phyloP scores from a whole-genome alignment of 1,140 invertebrate species.

The Leptopilina clavipes region DNA sequence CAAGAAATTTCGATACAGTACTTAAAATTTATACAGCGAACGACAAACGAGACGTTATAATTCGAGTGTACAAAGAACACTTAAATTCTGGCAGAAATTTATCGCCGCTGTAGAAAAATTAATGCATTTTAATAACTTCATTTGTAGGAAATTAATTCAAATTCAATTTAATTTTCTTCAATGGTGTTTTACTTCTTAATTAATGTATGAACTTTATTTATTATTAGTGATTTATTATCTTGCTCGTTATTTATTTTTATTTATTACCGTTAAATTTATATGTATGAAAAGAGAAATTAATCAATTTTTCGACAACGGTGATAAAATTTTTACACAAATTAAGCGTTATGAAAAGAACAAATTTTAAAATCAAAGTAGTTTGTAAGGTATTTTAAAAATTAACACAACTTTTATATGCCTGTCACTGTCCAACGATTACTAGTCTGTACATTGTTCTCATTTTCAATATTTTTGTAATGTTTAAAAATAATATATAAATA shows the following conservation, averaged over 20 bases:
- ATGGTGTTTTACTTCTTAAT: too few species aligned
- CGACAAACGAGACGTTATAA: conserved; percentile 56
- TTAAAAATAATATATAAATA: conserved; percentile 37
- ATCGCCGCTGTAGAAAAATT: neutral
- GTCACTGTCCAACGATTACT: conserved; percentile 4
- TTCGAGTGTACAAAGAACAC: conserved; percentile 52
- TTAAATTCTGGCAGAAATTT: neutral
- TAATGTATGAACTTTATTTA: too few species aligned
- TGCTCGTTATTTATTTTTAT: conserved; percentile 1
- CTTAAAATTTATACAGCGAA: conserved; percentile 62
- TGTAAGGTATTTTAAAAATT: neutral
- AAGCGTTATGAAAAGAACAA: neutral
- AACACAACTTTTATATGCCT: neutral
- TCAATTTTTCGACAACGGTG: neutral
- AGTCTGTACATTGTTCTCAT: neutral
- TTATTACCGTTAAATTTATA: neutral
- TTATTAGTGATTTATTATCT: neutral
- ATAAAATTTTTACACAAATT: neutral
- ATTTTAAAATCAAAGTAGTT: neutral
- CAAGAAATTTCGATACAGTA: conserved; percentile 50
- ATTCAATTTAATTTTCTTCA: too few species aligned
- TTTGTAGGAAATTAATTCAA: too few species aligned
- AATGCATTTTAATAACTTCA: neutral
- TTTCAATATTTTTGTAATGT: conserved; percentile 38
- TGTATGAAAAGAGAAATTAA: too few species aligned